Evolutionary conservation across 2,113 vertebrate genomes (phyloP), one percentile per base, ranked within the genome.

Genomic region (Cromileptes altivelis): DNA sequence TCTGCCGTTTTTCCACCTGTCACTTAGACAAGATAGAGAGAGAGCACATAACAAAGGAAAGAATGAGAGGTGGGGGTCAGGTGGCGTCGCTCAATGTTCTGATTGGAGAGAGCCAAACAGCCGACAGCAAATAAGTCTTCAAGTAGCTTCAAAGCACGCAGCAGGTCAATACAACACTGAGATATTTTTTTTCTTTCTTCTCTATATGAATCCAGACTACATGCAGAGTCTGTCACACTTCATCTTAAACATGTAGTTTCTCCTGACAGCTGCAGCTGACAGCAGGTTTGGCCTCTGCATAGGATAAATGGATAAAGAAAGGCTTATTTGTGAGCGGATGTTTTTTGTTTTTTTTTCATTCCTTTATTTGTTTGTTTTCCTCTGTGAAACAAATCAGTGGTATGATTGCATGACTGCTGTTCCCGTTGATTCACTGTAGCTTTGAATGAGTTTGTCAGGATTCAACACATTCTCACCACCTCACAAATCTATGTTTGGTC

Each of bases 211-310:
- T 45, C 52, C 27, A 2, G 58, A 12, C 57, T 21, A 1, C 53
- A 6, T 23, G 42, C 64, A 2, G 56, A 23, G 42, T 42, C 68
- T 45, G 84, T 77, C 80, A 50, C 71, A 23, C n/a, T 47, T 70
- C 75, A 25, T 64, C 65, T 45, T 25, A 17, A 49, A 37, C 72
- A 17, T 19, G 27, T 6, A n/a, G 33, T n/a, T 70, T 10, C 69
- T 55, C 17, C 80, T 75, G 53, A 73, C 80, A 65, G 80, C 86
- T 71, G 73, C 78, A 70, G 77, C 81, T 72, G 75, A 47, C 74
- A 72, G 27, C 72, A 64, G 73, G 33, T 81, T 53, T 19, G 64
- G 17, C 21, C 42, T 72, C 81, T 55, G 62, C 50, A 9, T 4
- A 58, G 57, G 37, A 58, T 50, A 23, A 6, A n/a, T n/a, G 23